Base-by-base conservation (phyloP, 2,113 vertebrate genomes). In the Neofelis nebulosa region DNA sequence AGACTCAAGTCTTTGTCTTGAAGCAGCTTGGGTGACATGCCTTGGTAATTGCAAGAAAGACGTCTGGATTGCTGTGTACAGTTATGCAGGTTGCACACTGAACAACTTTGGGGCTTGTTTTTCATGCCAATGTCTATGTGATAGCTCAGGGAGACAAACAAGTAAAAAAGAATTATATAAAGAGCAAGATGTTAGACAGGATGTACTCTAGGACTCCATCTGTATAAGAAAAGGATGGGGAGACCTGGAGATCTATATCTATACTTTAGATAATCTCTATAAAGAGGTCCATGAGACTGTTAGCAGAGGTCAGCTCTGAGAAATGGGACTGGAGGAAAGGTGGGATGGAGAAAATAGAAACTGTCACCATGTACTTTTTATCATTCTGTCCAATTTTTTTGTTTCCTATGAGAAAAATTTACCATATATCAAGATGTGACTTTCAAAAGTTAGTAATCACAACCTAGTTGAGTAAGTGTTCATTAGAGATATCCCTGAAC, bases 401-500 rank as follows among this genome's bases (percentile, higher is more conserved):
- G 27, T 96, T 91, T 55, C 7, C 25, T 48, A 4, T 36, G 27
- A 93, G 65, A 89, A 88, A 38, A 76, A 33, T 19, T 45, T 71
- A 48, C 36, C 5, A 5, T 81, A 18, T 81, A 41, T 65, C 29
- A 80, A 50, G 38, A 71, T 14, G 25, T 10, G 65, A 4, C 27
- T 76, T 95, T 82, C 25, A 9, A 86, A 93, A 84, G 36, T 76
- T 38, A 87, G 38, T 38, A 61, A 4, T 41, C 55, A 33, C 12
- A 55, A 71, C 10, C 27, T 31, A 76, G 63, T 68, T 69, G 31
- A 68, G 2, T 29, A 63, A 69, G 23, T 21, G 38, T 23, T 36
- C 55, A 5, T 1, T 31, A 4, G 31, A 36, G n/a, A 61, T 29
- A 25, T 4, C 3, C 3, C 19, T n/a, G 21, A 50, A 1, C 13